Evolutionary conservation across 1,140 invertebrate species (phyloP).

Genomic region (Oryctes rhinoceros): DNA sequence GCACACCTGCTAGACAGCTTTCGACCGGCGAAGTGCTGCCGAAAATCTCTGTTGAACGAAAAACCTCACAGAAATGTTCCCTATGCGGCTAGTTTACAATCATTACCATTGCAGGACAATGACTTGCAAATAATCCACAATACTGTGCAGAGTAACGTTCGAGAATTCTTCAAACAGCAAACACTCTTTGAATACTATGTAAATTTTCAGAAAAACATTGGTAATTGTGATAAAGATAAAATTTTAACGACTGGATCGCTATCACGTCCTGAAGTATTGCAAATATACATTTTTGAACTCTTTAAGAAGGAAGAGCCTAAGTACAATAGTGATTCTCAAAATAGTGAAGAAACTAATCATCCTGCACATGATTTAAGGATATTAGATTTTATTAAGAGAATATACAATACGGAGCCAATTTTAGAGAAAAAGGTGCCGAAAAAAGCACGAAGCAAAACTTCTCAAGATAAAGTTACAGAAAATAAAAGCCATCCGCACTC

Average conservation of each 20-base stretch:
- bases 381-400: slow-evolving; percentile 30
- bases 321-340: no score
- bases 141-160: slow-evolving; percentile 27
- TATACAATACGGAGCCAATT: slow-evolving; percentile 31
- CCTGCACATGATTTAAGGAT: slow-evolving; percentile 13
- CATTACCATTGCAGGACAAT: slow-evolving; percentile 50
- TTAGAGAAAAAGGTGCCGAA: slow-evolving; percentile 5
- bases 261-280: background rate
- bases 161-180: slow-evolving; percentile 11
- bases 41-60: slow-evolving; percentile 52
- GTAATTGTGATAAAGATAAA: background rate
- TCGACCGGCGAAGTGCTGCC: slow-evolving; percentile 54
- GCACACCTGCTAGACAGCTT: slow-evolving; percentile 47
- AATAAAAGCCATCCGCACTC: no score
- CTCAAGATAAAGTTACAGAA: no score
- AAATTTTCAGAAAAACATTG: slow-evolving; percentile 32
- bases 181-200: slow-evolving; percentile 38
- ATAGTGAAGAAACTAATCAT: background rate
- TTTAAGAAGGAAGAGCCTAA: slow-evolving; percentile 16
- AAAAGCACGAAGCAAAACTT: background rate
- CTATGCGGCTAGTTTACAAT: slow-evolving; percentile 52
- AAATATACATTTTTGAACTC: slow-evolving; percentile 34
- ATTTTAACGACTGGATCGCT: background rate
- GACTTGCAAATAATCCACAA: slow-evolving; percentile 51
- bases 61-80: slow-evolving; percentile 49